Conservation (phyloP, 2,888 invertebrate species). For the Helobdella robusta region DNA sequence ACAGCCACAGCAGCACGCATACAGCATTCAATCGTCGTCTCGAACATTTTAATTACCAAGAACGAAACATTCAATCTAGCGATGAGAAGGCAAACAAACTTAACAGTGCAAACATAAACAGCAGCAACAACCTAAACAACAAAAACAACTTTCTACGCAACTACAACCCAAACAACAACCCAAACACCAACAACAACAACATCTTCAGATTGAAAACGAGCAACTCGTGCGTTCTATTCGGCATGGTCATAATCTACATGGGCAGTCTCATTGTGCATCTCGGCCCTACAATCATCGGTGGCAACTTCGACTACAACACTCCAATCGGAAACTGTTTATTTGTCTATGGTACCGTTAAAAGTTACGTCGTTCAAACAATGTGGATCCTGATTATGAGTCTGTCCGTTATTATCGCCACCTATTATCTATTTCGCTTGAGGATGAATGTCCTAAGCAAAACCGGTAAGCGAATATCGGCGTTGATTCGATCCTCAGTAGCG, state of each 20-base stretch:
- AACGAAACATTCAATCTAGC: too few species aligned
- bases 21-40: constrained; percentile 5
- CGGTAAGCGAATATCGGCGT: constrained; percentile 34
- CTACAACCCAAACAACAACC: too few species aligned
- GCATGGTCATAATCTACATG: constrained; percentile 86
- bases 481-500: constrained; percentile 33
- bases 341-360: constrained; percentile 74
- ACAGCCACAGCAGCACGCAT: neutral
- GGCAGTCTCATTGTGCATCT: constrained; percentile 80
- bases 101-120: too few species aligned
- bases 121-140: too few species aligned
- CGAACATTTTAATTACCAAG: too few species aligned
- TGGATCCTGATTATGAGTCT: constrained; percentile 81
- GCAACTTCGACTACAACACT: constrained; percentile 55
- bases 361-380: constrained; percentile 78
- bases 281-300: constrained; percentile 54
- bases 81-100: too few species aligned
- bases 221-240: constrained; percentile 68
- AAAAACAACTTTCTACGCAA: too few species aligned
- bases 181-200: too few species aligned
- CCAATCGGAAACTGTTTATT: constrained; percentile 60
- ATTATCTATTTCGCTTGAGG: constrained; percentile 69
- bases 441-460: constrained; percentile 49
- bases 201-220: too few species aligned
- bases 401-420: constrained; percentile 71